Evolutionary conservation across 2,888 invertebrate species (phyloP), one percentile per base, ranked within the genome.

Genomic region (Eugnorisma glareosa): DNA sequence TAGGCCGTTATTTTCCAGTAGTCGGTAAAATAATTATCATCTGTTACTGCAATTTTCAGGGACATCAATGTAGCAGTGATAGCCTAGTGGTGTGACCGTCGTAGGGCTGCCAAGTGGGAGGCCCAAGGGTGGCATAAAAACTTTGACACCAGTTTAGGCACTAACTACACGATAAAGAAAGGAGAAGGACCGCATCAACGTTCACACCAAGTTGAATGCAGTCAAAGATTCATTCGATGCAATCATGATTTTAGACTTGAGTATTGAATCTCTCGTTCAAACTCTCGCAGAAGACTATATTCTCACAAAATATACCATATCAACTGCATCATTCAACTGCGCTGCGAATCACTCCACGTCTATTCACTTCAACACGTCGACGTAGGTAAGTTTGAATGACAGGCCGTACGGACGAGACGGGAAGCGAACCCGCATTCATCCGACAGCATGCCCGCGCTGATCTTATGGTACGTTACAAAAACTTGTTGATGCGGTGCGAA

Each of bases 301-400:
- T 11, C 8, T 70, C 28, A 31, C 18, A 13, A 51, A 54, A 54
- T 11, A 69, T 69, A 51, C 76, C 82, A 28, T 15, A 82, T 82
- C 82, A 10, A 8, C 2, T n/a, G 2, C 13, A 79, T 43, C 8
- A 72, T 28, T 7, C 8, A 43, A 13, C 28, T 48, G 24, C 54
- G 2, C 3, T 1, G 7, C 13, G 10, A 1, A 63, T 73, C 45
- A 61, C 35, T 79, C 28, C 67, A 63, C 40, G 83, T 73, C 54
- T 43, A 63, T 45, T 45, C 73, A 73, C n/a, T 35, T 6, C 48
- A 24, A 45, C 54, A 18, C 75, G 31, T 63, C 70, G 40, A 68
- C 40, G 73, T 71, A 73, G 70, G 67, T 69, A 66, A 74, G 43
- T 75, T 79, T 87, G 86, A 85, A 78, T 85, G 82, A 87, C 83